Percentiles rank a stretch among this genome's conserved stretches.
phyloP scores from a whole-genome alignment of 2,888 invertebrate genomes.

The Leucophenga montana region DNA sequence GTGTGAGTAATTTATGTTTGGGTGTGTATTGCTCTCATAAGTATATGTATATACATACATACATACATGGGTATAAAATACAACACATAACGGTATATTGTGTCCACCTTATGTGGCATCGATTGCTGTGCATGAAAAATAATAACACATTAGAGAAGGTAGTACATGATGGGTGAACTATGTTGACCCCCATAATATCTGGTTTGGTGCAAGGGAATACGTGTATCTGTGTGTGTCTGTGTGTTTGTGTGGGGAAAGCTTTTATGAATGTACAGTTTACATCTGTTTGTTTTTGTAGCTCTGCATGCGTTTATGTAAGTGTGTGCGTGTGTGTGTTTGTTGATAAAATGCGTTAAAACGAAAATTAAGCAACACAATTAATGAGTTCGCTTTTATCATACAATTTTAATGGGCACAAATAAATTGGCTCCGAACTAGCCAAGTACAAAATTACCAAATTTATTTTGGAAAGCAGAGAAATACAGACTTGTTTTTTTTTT shows the following conservation, averaged over 20 bases:
- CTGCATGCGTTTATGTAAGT: slow-evolving; percentile 14
- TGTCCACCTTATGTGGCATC: slow-evolving; percentile 25
- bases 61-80: neutral
- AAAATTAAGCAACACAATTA: slow-evolving; percentile 68
- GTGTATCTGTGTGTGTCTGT: neutral
- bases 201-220: neutral
- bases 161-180: neutral
- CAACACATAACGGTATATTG: no score
- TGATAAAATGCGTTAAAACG: slow-evolving; percentile 66
- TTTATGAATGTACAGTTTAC: neutral
- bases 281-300: neutral
- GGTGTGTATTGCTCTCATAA: slow-evolving; percentile 11
- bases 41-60: no score
- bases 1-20: neutral
- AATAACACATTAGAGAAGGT: slow-evolving; percentile 61
- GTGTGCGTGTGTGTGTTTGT: slow-evolving; percentile 35
- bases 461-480: slow-evolving; percentile 14
- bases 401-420: slow-evolving; percentile 64
- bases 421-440: slow-evolving; percentile 58
- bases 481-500: neutral
- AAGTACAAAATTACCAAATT: slow-evolving; percentile 42
- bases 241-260: no score
- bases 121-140: slow-evolving; percentile 44
- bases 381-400: slow-evolving; percentile 62
- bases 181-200: no score